Evolutionary conservation across 2,797 vertebrate genomes (phyloP).

Genomic region (Amblyopsis hoosieri): DNA sequence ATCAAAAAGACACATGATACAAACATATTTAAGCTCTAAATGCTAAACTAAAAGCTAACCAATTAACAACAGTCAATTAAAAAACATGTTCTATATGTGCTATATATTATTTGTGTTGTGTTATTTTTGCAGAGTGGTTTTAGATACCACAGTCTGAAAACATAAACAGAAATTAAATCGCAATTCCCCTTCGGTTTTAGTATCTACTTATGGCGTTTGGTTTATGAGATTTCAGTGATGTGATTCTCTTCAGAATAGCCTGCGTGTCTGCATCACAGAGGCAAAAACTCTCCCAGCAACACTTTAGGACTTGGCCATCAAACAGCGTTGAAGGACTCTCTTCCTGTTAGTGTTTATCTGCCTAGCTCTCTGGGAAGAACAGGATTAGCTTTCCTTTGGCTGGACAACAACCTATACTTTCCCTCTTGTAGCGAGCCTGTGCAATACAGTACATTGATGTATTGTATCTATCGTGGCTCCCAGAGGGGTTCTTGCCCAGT

Average conservation of each 20-base stretch:
- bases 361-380: conserved; percentile 35
- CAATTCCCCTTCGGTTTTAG: no score
- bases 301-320: conserved; percentile 62
- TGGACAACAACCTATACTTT: conserved; percentile 29
- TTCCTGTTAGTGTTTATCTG: conserved; percentile 79
- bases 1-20: no score
- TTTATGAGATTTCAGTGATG: no score
- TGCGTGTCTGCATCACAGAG: conserved; percentile 51
- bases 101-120: no score
- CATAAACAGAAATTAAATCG: no score
- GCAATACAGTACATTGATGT: not conserved
- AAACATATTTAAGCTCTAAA: no score
- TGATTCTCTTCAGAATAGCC: conserved; percentile 43
- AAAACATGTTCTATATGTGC: no score
- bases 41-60: no score
- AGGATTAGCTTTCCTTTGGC: conserved; percentile 39
- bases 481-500: conserved; percentile 25
- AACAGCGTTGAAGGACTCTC: conserved; percentile 58
- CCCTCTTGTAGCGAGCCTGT: conserved; percentile 25
- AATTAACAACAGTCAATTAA: no score
- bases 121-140: no score
- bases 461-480: conserved; percentile 22
- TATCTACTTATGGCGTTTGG: no score
- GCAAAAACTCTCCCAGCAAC: conserved; percentile 43
- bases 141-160: no score